These are phyloP conservation scores for Premnoplex brunnescens DNA, from an alignment of 2,797 vertebrate genomes.

Conservation along the genomic window DNA sequence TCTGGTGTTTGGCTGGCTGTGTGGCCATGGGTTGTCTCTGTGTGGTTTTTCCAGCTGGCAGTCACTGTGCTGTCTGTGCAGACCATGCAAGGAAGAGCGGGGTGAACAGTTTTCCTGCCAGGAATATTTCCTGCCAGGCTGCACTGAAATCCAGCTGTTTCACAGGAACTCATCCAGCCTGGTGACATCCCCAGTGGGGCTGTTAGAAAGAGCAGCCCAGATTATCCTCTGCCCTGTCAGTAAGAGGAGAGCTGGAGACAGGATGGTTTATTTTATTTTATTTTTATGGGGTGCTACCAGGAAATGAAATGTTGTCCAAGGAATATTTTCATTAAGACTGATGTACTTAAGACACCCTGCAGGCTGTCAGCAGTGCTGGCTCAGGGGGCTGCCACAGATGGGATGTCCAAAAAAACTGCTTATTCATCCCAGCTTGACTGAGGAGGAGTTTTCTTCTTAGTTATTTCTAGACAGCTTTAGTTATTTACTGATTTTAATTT, in stretches of 20 bases:
- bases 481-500: background rate
- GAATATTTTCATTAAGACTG: background rate
- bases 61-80: background rate
- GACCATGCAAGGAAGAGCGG: rapidly evolving
- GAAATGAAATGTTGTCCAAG: background rate
- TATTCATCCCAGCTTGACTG: background rate
- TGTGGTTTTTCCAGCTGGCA: background rate
- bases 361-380: background rate
- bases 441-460: background rate
- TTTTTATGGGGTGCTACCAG: background rate
- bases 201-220: background rate
- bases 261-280: background rate
- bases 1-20: background rate
- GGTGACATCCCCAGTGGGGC: background rate
- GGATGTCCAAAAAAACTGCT: background rate
- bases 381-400: background rate
- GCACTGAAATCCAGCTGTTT: background rate
- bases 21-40: rapidly evolving
- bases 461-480: background rate
- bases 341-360: background rate
- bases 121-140: background rate
- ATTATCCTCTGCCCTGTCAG: background rate
- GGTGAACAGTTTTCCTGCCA: background rate
- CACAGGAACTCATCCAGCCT: background rate
- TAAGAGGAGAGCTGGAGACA: background rate